Evolutionary conservation across 2,888 invertebrate genomes (phyloP).

Genomic region (Alloplasta piceator): DNA sequence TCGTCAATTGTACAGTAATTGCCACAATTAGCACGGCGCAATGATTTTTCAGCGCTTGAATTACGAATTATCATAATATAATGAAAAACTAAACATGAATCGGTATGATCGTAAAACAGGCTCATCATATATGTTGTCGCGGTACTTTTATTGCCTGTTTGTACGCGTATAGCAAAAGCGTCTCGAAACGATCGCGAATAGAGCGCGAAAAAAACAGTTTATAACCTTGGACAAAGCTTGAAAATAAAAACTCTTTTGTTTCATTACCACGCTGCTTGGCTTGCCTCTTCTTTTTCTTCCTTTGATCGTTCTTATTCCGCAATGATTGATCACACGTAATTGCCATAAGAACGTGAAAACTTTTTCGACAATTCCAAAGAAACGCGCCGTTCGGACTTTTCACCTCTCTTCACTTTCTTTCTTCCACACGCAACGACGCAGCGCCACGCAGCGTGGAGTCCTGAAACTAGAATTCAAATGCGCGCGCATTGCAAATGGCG

Average conservation of each 20-base stretch:
- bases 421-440: no score
- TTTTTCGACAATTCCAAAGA: constrained; percentile 31
- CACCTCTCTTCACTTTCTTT: not conserved
- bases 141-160: no score
- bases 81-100: no score
- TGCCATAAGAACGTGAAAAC: constrained; percentile 10
- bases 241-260: not conserved
- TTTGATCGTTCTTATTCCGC: not conserved
- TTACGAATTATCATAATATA: no score
- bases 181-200: not conserved
- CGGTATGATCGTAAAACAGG: not conserved
- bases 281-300: not conserved
- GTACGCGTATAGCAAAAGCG: no score
- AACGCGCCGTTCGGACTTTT: constrained; percentile 49
- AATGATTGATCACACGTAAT: no score
- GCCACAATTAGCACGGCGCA: no score
- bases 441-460: no score
- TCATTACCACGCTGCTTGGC: not conserved
- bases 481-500: constrained; percentile 64
- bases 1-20: no score
- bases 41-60: no score
- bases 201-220: not conserved
- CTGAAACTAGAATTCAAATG: constrained; percentile 39
- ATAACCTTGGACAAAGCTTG: not conserved
- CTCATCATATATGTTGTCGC: not conserved